phyloP scores from a whole-genome alignment of 2,113 vertebrate species.

The Rhea americana region DNA sequence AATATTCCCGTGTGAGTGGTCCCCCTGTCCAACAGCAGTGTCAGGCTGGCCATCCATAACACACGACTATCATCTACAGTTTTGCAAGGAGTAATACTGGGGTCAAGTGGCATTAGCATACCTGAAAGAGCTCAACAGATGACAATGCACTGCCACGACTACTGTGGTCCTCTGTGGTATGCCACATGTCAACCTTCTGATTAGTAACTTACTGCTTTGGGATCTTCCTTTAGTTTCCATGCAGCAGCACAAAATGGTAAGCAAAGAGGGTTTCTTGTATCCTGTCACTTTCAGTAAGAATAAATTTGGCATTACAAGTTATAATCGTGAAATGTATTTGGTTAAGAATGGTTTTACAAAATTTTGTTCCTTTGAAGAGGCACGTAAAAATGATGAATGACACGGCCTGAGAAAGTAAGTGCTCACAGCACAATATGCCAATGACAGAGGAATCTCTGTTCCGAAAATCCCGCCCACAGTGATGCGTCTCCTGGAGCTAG shows the following conservation, averaged over 20 bases:
- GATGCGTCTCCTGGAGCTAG: not conserved
- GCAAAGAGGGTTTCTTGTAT: not conserved
- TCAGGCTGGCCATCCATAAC: not conserved
- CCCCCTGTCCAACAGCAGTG: not conserved
- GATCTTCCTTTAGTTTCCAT: not conserved
- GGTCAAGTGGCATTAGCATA: slow-evolving; percentile 41
- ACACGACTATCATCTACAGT: not conserved
- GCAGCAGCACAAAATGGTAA: not conserved
- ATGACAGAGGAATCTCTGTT: not conserved
- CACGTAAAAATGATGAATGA: not conserved
- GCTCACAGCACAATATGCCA: not conserved
- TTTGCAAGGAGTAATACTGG: not conserved
- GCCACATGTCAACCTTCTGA: not conserved
- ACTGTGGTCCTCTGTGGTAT: not conserved
- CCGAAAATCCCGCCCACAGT: not conserved
- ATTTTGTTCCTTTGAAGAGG: not conserved
- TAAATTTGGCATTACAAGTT: not conserved
- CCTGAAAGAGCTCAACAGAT: slow-evolving; percentile 31
- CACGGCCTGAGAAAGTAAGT: not conserved
- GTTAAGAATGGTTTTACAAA: not conserved
- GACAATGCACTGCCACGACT: not conserved
- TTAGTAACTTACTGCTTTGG: not conserved
- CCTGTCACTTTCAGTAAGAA: not conserved
- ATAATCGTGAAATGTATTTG: not conserved
- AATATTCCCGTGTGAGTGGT: rapidly evolving